These are phyloP conservation scores for crab-eating macaque (Macaca fascicularis) DNA, from an alignment of 2,113 vertebrate genomes.

Conservation along the genomic window T2T-MFA8v1.1 NC_088377.1:174616501-174617000, in stretches of 20 bases:
- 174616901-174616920: too few relatives aligned
- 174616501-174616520: too few relatives aligned
- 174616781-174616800: neutral
- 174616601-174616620: neutral
- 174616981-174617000: too few relatives aligned
- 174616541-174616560: neutral
- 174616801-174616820: too few relatives aligned
- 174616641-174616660: neutral
- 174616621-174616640: neutral
- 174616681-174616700: neutral
- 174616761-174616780: neutral
- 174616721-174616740: neutral
- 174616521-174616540: neutral
- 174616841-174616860: too few relatives aligned
- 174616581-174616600: neutral
- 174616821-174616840: too few relatives aligned
- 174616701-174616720: too few relatives aligned
- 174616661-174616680: neutral
- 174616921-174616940: too few relatives aligned
- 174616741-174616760: neutral
- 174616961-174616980: too few relatives aligned
- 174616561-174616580: constrained; percentile 5
- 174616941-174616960: too few relatives aligned
- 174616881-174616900: too few relatives aligned
- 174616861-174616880: too few relatives aligned